Conservation (phyloP, 2,113 vertebrate species). For the Aptenodytes patagonicus region DNA sequence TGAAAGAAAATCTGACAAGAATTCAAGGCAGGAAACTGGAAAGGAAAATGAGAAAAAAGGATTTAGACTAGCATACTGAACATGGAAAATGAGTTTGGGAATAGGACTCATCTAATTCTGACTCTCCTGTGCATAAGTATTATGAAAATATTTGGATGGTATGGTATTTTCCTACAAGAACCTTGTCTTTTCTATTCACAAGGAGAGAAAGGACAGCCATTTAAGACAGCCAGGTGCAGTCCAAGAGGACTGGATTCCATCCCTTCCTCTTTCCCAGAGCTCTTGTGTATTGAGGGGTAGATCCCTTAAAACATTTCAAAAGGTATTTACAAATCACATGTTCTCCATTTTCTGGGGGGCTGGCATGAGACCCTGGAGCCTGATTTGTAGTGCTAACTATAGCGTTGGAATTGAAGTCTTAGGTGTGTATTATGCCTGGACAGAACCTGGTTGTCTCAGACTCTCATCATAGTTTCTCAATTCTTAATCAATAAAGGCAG, state of each 20-base stretch:
- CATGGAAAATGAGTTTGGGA: not conserved
- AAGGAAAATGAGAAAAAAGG: not conserved
- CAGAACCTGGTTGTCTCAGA: not conserved
- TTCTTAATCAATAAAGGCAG: not conserved
- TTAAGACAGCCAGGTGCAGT: not conserved
- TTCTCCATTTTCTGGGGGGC: not conserved
- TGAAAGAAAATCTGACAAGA: not conserved
- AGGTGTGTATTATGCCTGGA: not conserved
- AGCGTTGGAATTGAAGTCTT: not conserved
- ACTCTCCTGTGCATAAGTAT: not conserved
- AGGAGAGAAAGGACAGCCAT: not conserved
- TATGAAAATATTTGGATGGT: not conserved
- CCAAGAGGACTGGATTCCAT: not conserved
- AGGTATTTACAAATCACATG: not conserved
- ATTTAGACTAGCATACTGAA: not conserved
- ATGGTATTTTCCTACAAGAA: not conserved
- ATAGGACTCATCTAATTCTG: not conserved
- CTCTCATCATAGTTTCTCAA: not conserved
- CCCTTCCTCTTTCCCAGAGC: not conserved
- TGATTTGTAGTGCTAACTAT: not conserved
- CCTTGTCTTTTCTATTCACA: not conserved
- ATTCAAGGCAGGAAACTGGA: not conserved
- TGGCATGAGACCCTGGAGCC: not conserved
- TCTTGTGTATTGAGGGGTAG: not conserved
- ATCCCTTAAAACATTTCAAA: not conserved